Base-by-base conservation (phyloP, 2,113 vertebrate genomes). In the Alouatta palliata region DNA sequence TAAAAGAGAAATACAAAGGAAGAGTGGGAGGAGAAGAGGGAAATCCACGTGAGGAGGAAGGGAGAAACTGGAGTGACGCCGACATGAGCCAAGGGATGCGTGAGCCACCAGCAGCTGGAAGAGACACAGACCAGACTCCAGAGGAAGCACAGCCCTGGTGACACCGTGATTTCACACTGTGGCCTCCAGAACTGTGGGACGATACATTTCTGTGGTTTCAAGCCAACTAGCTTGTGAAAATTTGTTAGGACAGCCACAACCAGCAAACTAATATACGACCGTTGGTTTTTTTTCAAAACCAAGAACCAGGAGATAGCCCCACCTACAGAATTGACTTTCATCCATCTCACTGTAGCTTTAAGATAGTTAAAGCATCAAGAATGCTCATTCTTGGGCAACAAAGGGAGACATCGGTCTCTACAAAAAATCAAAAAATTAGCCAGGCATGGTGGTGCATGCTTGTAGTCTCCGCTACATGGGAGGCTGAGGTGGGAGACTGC, bases 281-380 rank as follows among this genome's bases (percentile, higher is more conserved):
- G 23, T 77, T 47, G 25, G 23, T n/a, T 37, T 30, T 30, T 47
- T 14, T 58, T 43, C 61, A 30, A 64, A 4, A 54, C 40, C 35
- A 6, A 25, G 82, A 77, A 30, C 19, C 12, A 37, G 47, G 12
- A 61, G 71, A 40, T 1, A 11, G 56, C 17, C 58, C 35, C 6
- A 2, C 20, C 40, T 17, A 43, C 19, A 61, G 73, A 12, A 37
- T 1, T 8, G 16, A 35, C 54, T 58, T 4, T 10, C 5, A 3
- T 4, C 10, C 12, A 7, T 17, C 45, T 54, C 6, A 16, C 0
- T 0, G 0, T 0, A 21, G 80, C 45, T n/a, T 2, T 3, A 21
- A 66, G 27, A 35, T 1, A 30, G 1, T 45, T 13, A 23, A 40
- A 11, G 30, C 8, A 17, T 17, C 4, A 0, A 5, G 58, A 43